phyloP scores from a whole-genome alignment of 2,797 vertebrate genomes.

The Falco naumanni region DNA sequence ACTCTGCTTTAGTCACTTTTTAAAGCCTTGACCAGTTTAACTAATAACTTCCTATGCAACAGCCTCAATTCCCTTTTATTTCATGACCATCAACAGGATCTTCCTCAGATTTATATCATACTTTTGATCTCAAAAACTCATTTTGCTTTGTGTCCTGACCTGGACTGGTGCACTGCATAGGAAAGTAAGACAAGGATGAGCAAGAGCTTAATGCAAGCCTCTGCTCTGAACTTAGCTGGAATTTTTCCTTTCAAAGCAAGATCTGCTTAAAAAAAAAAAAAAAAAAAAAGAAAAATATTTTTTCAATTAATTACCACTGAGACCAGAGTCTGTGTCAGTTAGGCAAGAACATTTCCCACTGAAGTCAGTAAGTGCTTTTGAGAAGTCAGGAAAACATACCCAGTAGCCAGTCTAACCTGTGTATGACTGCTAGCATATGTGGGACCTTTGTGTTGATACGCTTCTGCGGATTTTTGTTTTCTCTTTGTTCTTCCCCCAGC shows the following conservation, averaged over 20 bases:
- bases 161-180: accelerated
- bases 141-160: not conserved
- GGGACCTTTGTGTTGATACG: not conserved
- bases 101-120: not conserved
- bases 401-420: not conserved
- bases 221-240: not conserved
- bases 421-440: not conserved
- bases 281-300: no score
- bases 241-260: not conserved
- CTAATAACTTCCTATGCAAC: not conserved
- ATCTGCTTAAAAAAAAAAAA: not conserved
- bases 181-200: not conserved
- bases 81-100: not conserved
- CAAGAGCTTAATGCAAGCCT: not conserved
- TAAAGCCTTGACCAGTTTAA: not conserved
- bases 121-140: not conserved
- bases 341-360: not conserved
- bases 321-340: not conserved
- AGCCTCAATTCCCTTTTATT: not conserved
- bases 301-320: not conserved
- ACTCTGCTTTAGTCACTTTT: not conserved
- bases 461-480: not conserved
- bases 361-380: constrained; percentile 20
- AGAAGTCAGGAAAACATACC: not conserved
- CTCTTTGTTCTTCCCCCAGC: not conserved